These are phyloP conservation scores for Stenodera caucasica DNA, from an alignment of 2,888 invertebrate genomes.

Conservation along the genomic window DNA sequence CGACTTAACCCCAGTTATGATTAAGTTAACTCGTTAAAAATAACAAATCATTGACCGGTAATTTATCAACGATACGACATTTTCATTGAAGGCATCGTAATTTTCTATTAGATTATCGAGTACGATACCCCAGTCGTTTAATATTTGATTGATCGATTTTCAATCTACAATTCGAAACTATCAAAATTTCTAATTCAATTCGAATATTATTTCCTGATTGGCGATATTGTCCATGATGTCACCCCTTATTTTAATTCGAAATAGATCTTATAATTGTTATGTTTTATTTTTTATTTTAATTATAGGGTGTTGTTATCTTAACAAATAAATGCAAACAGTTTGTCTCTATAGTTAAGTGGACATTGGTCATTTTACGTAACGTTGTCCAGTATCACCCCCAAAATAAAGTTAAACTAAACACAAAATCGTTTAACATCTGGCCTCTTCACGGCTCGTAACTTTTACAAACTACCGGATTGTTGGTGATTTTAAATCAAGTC, in stretches of 20 bases:
- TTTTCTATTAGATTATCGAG: constrained; percentile 48
- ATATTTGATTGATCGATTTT: constrained; percentile 49
- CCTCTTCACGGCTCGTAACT: constrained; percentile 49
- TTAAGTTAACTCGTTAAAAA: constrained; percentile 44
- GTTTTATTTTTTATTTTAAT: background rate
- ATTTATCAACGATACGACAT: constrained; percentile 49
- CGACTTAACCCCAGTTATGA: too few species aligned
- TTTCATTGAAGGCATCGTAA: constrained; percentile 43
- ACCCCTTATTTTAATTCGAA: background rate
- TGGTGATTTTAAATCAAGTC: constrained; percentile 48
- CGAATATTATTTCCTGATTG: constrained; percentile 33
- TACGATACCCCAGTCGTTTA: constrained; percentile 37
- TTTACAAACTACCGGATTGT: constrained; percentile 39
- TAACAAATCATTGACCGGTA: constrained; percentile 48
- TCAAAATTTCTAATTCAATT: constrained; percentile 38
- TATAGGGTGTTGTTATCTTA: constrained; percentile 15
- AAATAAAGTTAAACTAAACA: constrained; percentile 40
- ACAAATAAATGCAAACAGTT: constrained; percentile 9
- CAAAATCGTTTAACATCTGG: constrained; percentile 47
- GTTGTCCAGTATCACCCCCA: constrained; percentile 39
- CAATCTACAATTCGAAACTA: constrained; percentile 37
- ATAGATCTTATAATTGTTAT: constrained; percentile 1
- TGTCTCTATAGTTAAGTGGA: constrained; percentile 35
- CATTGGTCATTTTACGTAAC: constrained; percentile 52
- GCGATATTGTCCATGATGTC: constrained; percentile 29